Evolutionary conservation across 1,140 invertebrate genomes (phyloP).

Genomic region (Homalodisca vitripennis): DNA sequence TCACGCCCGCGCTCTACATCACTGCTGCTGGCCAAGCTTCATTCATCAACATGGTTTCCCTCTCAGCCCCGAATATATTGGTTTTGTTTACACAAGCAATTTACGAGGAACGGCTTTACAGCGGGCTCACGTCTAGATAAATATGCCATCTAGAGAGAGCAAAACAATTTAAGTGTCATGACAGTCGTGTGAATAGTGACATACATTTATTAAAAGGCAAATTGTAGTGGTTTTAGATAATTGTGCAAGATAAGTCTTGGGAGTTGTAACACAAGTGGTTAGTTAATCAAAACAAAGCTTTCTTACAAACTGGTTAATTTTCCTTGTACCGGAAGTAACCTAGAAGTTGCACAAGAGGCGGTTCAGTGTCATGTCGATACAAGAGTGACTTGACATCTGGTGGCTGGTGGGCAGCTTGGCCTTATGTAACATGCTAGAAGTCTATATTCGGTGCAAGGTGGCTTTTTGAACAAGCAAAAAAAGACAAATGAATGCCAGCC

Average conservation of each 20-base stretch:
- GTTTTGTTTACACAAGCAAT: neutral
- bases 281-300: no score
- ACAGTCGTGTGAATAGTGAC: no score
- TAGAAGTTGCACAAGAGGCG: slow-evolving; percentile 6
- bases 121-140: neutral
- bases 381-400: no score
- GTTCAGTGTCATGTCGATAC: slow-evolving; percentile 8
- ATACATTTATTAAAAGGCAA: no score
- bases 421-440: neutral
- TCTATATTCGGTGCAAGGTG: slow-evolving; percentile 19
- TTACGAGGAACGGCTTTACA: neutral
- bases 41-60: slow-evolving; percentile 7
- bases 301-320: no score
- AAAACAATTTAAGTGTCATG: neutral
- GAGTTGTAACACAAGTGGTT: no score
- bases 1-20: no score
- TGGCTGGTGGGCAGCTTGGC: neutral
- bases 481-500: slow-evolving; percentile 2
- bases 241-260: no score
- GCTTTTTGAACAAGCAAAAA: slow-evolving; percentile 15
- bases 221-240: no score
- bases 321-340: neutral
- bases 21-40: no score
- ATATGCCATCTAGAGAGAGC: neutral
- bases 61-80: neutral